These are phyloP conservation scores for Dasyornis broadbenti DNA, from an alignment of 2,113 vertebrate genomes.

Conservation along the genomic window DNA sequence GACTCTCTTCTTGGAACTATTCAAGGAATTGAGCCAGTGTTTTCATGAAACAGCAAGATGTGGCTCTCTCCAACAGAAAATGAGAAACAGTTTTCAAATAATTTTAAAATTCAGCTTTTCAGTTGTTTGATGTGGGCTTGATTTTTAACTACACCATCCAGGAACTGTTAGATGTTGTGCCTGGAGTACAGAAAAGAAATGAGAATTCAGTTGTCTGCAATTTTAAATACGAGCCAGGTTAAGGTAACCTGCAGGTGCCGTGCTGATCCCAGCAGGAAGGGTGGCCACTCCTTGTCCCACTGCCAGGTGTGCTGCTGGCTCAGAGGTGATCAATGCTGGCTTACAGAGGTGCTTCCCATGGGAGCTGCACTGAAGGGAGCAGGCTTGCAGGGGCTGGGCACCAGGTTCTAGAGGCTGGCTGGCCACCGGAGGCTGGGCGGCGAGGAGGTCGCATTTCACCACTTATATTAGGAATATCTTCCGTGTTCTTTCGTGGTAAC, in stretches of 20 bases:
- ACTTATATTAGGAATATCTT: not conserved
- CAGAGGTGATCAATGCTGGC: not conserved
- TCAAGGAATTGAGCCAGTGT: not conserved
- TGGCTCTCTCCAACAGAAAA: not conserved
- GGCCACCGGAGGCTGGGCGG: not conserved
- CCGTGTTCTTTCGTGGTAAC: not conserved
- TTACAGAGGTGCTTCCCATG: not conserved
- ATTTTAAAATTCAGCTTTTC: not conserved
- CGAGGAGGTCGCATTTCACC: not conserved
- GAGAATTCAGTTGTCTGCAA: not conserved
- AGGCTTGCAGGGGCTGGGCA: not conserved
- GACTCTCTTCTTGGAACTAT: not conserved
- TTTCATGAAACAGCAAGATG: not conserved
- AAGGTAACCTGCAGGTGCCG: not conserved
- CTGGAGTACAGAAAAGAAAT: not conserved
- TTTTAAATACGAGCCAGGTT: not conserved
- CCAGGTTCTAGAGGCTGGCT: not conserved
- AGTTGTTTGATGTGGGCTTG: not conserved
- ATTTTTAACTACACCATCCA: not conserved
- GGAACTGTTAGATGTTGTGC: not conserved
- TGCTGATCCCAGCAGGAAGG: accelerated
- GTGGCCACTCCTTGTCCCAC: not conserved
- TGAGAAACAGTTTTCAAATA: not conserved
- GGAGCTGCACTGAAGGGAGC: not conserved
- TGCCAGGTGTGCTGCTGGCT: not conserved